phyloP scores from a whole-genome alignment of 2,888 invertebrate genomes.

The Lycocerus yunnanus region DNA sequence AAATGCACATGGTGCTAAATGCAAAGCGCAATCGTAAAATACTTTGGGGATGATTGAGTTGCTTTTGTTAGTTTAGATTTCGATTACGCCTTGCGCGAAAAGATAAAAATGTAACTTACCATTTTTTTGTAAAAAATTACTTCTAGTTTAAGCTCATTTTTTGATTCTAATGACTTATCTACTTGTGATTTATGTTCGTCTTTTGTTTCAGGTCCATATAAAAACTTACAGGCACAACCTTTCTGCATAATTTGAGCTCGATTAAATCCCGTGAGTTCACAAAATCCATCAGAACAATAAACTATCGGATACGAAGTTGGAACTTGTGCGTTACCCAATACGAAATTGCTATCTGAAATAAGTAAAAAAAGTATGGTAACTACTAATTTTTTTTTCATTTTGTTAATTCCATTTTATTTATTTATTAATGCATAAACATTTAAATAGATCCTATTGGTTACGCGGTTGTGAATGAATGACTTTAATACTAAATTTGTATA shows the following conservation, averaged over 20 bases:
- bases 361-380: conserved; percentile 1
- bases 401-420: too few species aligned
- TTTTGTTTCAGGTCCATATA: conserved; percentile 88
- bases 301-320: conserved; percentile 87
- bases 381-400: too few species aligned
- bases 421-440: too few species aligned
- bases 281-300: conserved; percentile 95
- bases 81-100: neutral
- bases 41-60: too few species aligned
- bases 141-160: conserved; percentile 91
- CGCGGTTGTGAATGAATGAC: too few species aligned
- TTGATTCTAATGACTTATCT: conserved; percentile 85
- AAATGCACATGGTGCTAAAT: neutral
- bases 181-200: conserved; percentile 89
- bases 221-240: conserved; percentile 93
- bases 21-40: too few species aligned
- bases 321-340: conserved; percentile 94
- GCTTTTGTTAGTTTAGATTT: neutral
- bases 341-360: conserved; percentile 91
- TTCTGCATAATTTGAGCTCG: conserved; percentile 97
- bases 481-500: too few species aligned
- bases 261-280: conserved; percentile 92
- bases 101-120: conserved; percentile 66
- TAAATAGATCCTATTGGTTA: too few species aligned
- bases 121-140: conserved; percentile 94